Evolutionary conservation across 2,113 vertebrate genomes (phyloP).

Genomic region (Upupa epops): DNA sequence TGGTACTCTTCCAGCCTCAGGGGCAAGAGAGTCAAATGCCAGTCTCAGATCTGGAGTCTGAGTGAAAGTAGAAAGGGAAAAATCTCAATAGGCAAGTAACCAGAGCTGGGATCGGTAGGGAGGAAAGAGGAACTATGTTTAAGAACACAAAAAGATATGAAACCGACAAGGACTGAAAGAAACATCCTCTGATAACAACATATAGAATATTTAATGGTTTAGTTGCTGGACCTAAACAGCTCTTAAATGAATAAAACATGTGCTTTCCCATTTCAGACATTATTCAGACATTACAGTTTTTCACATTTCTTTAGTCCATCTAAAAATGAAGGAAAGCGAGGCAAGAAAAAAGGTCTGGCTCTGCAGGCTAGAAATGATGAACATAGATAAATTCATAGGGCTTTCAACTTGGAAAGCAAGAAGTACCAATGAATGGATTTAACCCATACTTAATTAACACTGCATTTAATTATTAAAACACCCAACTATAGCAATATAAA

Average conservation of each 20-base stretch:
- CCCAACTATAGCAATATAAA: neutral
- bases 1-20: neutral
- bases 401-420: neutral
- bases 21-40: conserved; percentile 24
- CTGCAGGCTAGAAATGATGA: neutral
- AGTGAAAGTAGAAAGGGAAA: neutral
- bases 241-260: conserved; percentile 15
- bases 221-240: neutral
- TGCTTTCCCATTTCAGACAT: neutral
- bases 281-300: neutral
- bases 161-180: neutral
- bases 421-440: neutral
- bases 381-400: neutral
- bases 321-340: neutral
- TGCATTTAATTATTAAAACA: conserved; percentile 30
- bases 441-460: neutral
- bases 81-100: neutral
- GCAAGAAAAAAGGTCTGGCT: neutral
- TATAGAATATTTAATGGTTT: neutral
- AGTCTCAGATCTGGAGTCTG: neutral
- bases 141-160: neutral
- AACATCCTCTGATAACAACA: neutral
- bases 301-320: neutral
- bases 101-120: neutral
- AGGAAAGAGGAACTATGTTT: neutral